Percentiles rank a stretch among this genome's conserved stretches.
These are phyloP conservation scores for Artibeus lituratus DNA, from an alignment of 2,797 vertebrate genomes.

Conservation along the genomic window DNA sequence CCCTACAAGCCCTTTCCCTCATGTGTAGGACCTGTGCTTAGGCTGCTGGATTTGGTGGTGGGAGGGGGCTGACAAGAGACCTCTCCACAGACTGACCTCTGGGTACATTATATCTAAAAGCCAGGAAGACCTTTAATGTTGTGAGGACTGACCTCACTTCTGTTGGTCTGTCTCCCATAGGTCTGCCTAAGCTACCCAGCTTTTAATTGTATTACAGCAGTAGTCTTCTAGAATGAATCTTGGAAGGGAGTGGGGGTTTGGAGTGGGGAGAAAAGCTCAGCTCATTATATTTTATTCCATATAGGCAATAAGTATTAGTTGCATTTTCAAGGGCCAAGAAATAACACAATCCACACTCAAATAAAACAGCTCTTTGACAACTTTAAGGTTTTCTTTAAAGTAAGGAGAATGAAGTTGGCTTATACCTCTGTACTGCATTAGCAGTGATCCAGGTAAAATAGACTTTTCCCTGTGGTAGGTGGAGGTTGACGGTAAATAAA, in stretches of 20 bases:
- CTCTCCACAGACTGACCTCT: neutral
- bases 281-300: neutral
- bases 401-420: neutral
- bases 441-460: constrained; percentile 30
- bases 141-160: neutral
- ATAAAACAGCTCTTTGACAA: neutral
- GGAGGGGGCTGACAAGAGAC: neutral
- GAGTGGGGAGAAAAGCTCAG: neutral
- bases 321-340: neutral
- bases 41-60: neutral
- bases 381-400: neutral
- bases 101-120: neutral
- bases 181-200: neutral
- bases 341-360: neutral
- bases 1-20: neutral
- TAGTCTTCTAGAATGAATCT: neutral
- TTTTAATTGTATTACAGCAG: constrained; percentile 15
- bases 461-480: constrained; percentile 26
- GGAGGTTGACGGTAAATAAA: constrained; percentile 47
- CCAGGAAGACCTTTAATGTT: neutral
- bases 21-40: neutral
- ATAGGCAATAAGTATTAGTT: neutral
- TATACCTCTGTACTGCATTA: neutral
- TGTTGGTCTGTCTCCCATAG: neutral
- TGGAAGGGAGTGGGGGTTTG: neutral